A percentile compares a stretch with the other conserved stretches of the same genome.
Conservation (phyloP, 2,888 invertebrate species). For the Scaptomyza polygonia region DNA sequence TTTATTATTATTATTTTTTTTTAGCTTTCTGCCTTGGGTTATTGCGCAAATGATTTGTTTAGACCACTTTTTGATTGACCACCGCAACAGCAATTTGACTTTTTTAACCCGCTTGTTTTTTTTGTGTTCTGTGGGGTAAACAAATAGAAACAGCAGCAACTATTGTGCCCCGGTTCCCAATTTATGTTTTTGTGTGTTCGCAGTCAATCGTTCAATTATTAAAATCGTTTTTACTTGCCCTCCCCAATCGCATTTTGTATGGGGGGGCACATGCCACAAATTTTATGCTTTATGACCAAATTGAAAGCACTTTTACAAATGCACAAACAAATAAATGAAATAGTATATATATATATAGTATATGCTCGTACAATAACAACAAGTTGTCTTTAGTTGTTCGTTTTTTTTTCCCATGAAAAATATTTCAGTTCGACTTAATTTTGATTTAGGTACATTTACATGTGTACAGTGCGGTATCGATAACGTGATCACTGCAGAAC, state of each 20-base stretch:
- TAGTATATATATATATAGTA: neutral
- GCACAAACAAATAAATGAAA: conserved; percentile 21
- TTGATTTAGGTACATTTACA: conserved; percentile 29
- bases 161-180: conserved; percentile 44
- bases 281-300: conserved; percentile 68
- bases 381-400: conserved; percentile 17
- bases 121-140: conserved; percentile 42
- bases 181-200: conserved; percentile 40
- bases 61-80: conserved; percentile 73
- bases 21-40: conserved; percentile 44
- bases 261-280: conserved; percentile 53
- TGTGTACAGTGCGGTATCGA: neutral
- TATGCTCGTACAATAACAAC: conserved; percentile 21
- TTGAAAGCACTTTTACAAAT: conserved; percentile 56
- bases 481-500: neutral
- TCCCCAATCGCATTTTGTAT: conserved; percentile 9
- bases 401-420: conserved; percentile 47
- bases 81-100: conserved; percentile 66
- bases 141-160: conserved; percentile 31
- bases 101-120: conserved; percentile 55
- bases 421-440: conserved; percentile 18
- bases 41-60: conserved; percentile 75
- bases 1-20: conserved; percentile 13
- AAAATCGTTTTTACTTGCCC: conserved; percentile 38
- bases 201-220: conserved; percentile 75